These are phyloP conservation scores for Osmerus eperlanus DNA, from an alignment of 2,113 vertebrate species.

Conservation along the genomic window DNA sequence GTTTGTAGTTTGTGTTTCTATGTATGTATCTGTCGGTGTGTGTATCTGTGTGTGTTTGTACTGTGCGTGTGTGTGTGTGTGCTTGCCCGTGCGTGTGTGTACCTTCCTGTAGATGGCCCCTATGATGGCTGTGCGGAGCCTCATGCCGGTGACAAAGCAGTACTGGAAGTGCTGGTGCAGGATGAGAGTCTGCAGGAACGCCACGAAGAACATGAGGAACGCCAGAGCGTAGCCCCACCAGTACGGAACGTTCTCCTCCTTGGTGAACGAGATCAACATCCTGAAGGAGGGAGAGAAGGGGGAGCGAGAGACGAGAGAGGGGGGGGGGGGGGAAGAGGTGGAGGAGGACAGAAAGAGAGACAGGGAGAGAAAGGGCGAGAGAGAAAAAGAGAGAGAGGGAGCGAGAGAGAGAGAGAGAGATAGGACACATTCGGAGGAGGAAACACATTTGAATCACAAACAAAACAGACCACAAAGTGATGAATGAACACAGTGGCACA, in stretches of 20 bases:
- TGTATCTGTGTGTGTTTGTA: background rate
- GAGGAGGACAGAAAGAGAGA: background rate
- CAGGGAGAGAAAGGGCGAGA: background rate
- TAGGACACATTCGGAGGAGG: too few species aligned
- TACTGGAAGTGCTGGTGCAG: constrained; percentile 88
- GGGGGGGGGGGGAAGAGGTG: background rate
- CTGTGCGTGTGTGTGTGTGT: background rate
- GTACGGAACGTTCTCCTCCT: constrained; percentile 69
- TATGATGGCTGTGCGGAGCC: constrained; percentile 81
- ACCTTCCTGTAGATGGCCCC: constrained; percentile 95
- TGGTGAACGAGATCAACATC: constrained; percentile 84
- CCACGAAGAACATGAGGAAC: constrained; percentile 85
- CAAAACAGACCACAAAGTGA: too few species aligned
- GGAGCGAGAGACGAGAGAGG: background rate
- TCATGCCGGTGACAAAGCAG: constrained; percentile 85
- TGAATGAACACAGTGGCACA: too few species aligned
- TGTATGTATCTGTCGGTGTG: background rate
- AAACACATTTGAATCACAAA: too few species aligned
- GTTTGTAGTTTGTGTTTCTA: too few species aligned
- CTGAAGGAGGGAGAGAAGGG: constrained; percentile 56
- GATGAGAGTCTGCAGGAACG: constrained; percentile 83
- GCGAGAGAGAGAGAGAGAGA: too few species aligned
- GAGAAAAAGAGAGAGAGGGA: background rate
- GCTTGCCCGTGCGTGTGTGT: constrained; percentile 11
- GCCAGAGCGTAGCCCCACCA: constrained; percentile 95